phyloP scores from a whole-genome alignment of 2,888 invertebrate species.

The Phortica magna region DNA sequence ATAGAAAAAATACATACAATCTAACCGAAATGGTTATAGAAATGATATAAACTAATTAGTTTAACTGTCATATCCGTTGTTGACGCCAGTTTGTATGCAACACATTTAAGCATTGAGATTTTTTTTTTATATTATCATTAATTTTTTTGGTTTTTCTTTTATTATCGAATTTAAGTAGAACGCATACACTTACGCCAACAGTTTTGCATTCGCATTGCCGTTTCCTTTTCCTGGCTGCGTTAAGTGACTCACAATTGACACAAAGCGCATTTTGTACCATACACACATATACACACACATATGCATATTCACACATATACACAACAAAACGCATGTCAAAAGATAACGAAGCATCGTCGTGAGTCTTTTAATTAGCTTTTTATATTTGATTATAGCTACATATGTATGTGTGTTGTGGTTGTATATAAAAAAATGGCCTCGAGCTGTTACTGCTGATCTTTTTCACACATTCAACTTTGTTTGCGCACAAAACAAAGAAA shows the following conservation, averaged over 20 bases:
- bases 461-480: slow-evolving; percentile 19
- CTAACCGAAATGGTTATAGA: slow-evolving; percentile 50
- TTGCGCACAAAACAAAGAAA: background rate
- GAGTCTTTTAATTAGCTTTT: slow-evolving; percentile 18
- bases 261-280: slow-evolving; percentile 24
- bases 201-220: slow-evolving; percentile 31
- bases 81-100: slow-evolving; percentile 49
- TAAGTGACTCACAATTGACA: slow-evolving; percentile 47
- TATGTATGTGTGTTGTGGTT: background rate
- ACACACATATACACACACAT: slow-evolving; percentile 33
- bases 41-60: slow-evolving; percentile 67
- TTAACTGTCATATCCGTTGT: slow-evolving; percentile 58
- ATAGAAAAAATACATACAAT: background rate
- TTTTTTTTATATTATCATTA: slow-evolving; percentile 50
- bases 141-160: slow-evolving; percentile 42
- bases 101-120: slow-evolving; percentile 21
- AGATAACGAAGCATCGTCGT: background rate
- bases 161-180: slow-evolving; percentile 68
- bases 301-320: slow-evolving; percentile 47
- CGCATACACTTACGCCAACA: slow-evolving; percentile 52
- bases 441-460: slow-evolving; percentile 7
- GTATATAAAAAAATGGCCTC: slow-evolving; percentile 6
- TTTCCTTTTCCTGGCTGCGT: slow-evolving; percentile 61
- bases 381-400: slow-evolving; percentile 10
- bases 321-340: slow-evolving; percentile 58